Percentiles rank a stretch among this genome's conserved stretches.
Evolutionary conservation across 2,113 vertebrate species (phyloP).

Genomic region (Prinia subflava): DNA sequence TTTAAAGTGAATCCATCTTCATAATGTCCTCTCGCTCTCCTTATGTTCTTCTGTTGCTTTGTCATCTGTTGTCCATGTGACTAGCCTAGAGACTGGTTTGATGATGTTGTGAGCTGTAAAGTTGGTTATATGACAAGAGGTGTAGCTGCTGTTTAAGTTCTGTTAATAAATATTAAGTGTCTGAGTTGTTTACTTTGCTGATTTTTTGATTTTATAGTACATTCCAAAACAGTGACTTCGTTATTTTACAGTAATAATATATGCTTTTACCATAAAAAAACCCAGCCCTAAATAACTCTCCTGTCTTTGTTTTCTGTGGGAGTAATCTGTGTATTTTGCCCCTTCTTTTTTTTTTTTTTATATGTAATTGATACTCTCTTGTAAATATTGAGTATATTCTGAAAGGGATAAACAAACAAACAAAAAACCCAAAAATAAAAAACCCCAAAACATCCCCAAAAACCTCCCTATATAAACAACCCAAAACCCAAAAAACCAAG

Average conservation of each 20-base stretch:
- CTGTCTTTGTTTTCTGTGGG: neutral
- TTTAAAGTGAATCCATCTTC: neutral
- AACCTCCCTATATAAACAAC: neutral
- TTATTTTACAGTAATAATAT: neutral
- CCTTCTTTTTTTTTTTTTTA: neutral
- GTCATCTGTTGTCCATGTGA: neutral
- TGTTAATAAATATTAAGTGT: neutral
- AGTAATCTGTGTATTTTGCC: neutral
- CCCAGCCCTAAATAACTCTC: neutral
- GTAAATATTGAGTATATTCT: neutral
- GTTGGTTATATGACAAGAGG: neutral
- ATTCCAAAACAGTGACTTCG: neutral
- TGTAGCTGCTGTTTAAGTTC: neutral
- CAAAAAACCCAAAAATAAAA: neutral
- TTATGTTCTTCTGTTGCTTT: neutral
- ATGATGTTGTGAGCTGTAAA: neutral
- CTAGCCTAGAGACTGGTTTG: neutral
- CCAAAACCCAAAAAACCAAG: neutral
- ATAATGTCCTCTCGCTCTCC: rapidly evolving
- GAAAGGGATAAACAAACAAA: neutral
- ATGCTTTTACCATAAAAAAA: neutral
- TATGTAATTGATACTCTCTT: neutral
- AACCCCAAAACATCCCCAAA: neutral
- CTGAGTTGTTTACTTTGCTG: neutral
- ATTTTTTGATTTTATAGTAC: neutral